These are phyloP conservation scores for Drosophila suzukii DNA, from an alignment of 1,140 invertebrate genomes.

Conservation along the genomic window DNA sequence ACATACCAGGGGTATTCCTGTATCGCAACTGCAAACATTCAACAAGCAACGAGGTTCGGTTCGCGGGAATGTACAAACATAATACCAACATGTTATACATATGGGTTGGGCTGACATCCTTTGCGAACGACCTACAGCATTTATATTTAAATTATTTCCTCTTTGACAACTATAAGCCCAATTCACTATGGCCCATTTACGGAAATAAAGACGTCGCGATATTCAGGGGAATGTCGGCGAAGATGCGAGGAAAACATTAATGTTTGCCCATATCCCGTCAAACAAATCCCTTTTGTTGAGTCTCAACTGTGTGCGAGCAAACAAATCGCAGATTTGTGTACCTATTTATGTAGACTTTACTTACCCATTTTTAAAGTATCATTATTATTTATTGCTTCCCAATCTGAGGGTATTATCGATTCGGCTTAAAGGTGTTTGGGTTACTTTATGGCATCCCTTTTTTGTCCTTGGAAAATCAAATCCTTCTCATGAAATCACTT, in stretches of 20 bases:
- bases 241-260: conserved; percentile 45
- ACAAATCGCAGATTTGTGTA: conserved; percentile 31
- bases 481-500: too few relatives aligned
- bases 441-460: not conserved
- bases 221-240: not conserved
- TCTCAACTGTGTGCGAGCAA: conserved; percentile 48
- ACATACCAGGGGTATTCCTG: not conserved
- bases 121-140: conserved; percentile 23
- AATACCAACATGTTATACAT: not conserved
- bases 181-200: conserved; percentile 35
- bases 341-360: not conserved
- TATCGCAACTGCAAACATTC: conserved; percentile 24
- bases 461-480: too few relatives aligned
- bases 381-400: not conserved
- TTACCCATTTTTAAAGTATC: not conserved
- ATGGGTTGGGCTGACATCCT: not conserved
- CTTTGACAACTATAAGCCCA: conserved; percentile 47
- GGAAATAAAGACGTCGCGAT: not conserved
- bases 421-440: not conserved
- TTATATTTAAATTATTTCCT: conserved; percentile 59
- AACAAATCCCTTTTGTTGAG: conserved; percentile 67
- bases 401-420: not conserved
- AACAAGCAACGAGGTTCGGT: not conserved
- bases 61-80: not conserved
- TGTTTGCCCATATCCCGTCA: conserved; percentile 7